Evolutionary conservation across 2,113 vertebrate species (phyloP).

Genomic region (Grammomys surdaster): DNA sequence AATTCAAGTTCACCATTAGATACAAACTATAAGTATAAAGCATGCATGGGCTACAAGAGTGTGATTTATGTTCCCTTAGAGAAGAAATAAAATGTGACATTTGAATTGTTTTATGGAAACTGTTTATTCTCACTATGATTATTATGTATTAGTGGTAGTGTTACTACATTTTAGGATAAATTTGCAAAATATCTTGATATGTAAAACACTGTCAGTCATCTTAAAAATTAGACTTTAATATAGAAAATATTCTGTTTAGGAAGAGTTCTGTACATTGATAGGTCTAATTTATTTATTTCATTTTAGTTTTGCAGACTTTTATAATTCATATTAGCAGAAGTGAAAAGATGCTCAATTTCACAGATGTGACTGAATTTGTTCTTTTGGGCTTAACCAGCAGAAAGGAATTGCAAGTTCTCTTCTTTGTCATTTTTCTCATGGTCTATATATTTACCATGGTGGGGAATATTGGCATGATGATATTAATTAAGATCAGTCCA

Average conservation of each 20-base stretch:
- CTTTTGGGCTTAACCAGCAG: constrained; percentile 67
- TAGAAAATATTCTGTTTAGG: neutral
- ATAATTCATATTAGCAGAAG: neutral
- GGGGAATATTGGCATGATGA: constrained; percentile 77
- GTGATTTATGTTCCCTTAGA: neutral
- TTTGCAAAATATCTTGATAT: neutral
- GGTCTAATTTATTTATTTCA: neutral
- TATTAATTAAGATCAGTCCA: too few species aligned
- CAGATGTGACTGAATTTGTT: constrained; percentile 63
- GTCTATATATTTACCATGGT: constrained; percentile 68
- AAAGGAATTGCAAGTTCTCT: constrained; percentile 25
- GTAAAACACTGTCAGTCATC: neutral
- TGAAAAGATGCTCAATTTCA: constrained; percentile 66
- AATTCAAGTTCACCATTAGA: neutral
- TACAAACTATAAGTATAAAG: neutral
- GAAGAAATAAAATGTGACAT: neutral
- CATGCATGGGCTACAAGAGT: neutral
- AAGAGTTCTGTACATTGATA: neutral
- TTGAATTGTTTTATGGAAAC: neutral
- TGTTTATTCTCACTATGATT: neutral
- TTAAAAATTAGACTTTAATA: neutral
- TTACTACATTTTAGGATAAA: neutral
- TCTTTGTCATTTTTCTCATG: constrained; percentile 70
- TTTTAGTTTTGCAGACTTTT: neutral
- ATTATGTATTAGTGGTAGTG: neutral